Percentiles rank a stretch among this genome's conserved stretches.
Conservation (phyloP, 2,113 vertebrate genomes). For the Dromiciops gliroides region DNA sequence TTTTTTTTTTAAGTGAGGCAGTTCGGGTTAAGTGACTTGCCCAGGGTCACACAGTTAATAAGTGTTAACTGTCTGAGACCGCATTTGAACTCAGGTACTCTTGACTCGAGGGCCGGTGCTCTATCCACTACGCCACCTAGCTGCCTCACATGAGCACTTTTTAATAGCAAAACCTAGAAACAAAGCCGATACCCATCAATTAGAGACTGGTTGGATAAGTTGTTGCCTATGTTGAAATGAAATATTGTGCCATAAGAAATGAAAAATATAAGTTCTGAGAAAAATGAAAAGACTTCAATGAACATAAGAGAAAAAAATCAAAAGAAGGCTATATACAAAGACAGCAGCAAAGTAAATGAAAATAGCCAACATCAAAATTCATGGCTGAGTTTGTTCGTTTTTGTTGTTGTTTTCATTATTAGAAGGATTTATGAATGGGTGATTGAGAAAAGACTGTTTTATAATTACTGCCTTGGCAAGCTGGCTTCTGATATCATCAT, state of each 20-base stretch:
- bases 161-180: not conserved
- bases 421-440: not conserved
- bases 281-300: not conserved
- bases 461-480: not conserved
- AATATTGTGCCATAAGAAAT: not conserved
- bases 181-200: not conserved
- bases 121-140: no score
- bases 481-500: not conserved
- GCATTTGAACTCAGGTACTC: no score
- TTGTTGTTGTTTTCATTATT: not conserved
- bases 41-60: no score
- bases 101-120: no score
- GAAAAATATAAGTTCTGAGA: not conserved
- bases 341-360: not conserved
- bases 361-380: not conserved
- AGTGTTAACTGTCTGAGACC: no score
- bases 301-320: not conserved
- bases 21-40: no score
- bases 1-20: no score
- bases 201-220: not conserved
- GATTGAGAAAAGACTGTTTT: not conserved
- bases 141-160: no score
- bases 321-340: not conserved
- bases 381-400: not conserved
- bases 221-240: not conserved